phyloP scores from a whole-genome alignment of 2,797 vertebrate genomes.

The Chelon auratus region DNA sequence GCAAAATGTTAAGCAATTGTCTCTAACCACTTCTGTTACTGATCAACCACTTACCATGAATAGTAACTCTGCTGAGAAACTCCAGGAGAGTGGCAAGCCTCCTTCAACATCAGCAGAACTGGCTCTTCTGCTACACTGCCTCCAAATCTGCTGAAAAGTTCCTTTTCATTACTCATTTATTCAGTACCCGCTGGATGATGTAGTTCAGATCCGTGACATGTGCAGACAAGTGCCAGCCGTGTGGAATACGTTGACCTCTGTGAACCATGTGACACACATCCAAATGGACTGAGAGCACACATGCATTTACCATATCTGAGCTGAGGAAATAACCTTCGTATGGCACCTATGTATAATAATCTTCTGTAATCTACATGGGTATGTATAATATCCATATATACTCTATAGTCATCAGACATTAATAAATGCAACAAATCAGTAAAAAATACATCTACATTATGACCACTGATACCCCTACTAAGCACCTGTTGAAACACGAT shows the following conservation, averaged over 20 bases:
- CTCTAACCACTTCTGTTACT: constrained; percentile 56
- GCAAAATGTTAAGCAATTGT: constrained; percentile 30
- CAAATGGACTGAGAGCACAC: background rate
- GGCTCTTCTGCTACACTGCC: constrained; percentile 59
- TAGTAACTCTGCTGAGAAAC: constrained; percentile 40
- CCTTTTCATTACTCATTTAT: constrained; percentile 77
- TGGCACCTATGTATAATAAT: background rate
- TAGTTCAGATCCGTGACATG: constrained; percentile 10
- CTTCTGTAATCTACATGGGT: background rate
- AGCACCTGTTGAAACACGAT: no score
- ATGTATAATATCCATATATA: background rate
- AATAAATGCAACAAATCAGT: no score
- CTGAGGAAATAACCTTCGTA: background rate
- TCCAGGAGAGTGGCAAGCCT: constrained; percentile 5
- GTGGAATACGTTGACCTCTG: constrained; percentile 70
- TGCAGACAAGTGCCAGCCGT: constrained; percentile 29
- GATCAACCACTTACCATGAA: constrained; percentile 63
- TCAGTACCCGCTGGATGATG: constrained; percentile 12
- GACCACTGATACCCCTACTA: no score
- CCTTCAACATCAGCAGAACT: constrained; percentile 69
- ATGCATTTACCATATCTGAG: background rate
- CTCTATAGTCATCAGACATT: background rate
- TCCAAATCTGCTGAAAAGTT: constrained; percentile 82
- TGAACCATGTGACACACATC: constrained; percentile 13
- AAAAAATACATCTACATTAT: background rate